Conservation (phyloP, 2,888 invertebrate genomes). For the Lasioglossum vierecki region DNA sequence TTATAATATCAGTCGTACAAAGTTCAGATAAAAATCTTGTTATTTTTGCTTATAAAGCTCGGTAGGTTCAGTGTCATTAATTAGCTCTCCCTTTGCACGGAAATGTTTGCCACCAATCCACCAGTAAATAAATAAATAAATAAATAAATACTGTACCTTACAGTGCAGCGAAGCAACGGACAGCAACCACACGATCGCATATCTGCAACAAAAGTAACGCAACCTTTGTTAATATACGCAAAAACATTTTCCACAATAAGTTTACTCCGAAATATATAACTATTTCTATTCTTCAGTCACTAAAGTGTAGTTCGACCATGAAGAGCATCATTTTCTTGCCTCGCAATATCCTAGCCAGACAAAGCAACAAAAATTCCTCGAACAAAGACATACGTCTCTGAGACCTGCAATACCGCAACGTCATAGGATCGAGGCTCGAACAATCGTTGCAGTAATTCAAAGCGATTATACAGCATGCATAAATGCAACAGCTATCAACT, state of each 20-base stretch:
- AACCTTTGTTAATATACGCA: not conserved
- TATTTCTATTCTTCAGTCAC: not conserved
- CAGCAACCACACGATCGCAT: conserved; percentile 78
- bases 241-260: not conserved
- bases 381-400: not conserved
- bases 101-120: too few relatives aligned
- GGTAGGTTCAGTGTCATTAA: too few relatives aligned
- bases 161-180: conserved; percentile 71
- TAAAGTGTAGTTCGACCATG: not conserved
- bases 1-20: too few relatives aligned
- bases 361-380: not conserved
- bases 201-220: conserved; percentile 74
- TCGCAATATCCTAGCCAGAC: not conserved
- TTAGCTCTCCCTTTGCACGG: too few relatives aligned
- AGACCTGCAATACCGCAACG: not conserved
- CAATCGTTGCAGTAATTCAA: not conserved
- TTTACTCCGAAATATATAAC: not conserved
- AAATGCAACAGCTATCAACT: conserved; percentile 4
- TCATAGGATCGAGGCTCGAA: not conserved
- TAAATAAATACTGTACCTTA: conserved; percentile 69
- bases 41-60: too few relatives aligned
- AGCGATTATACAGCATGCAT: not conserved
- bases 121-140: not conserved
- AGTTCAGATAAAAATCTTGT: too few relatives aligned
- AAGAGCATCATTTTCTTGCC: not conserved